Conservation (phyloP, 2,888 invertebrate genomes). For the Polydrusus cervinus region DNA sequence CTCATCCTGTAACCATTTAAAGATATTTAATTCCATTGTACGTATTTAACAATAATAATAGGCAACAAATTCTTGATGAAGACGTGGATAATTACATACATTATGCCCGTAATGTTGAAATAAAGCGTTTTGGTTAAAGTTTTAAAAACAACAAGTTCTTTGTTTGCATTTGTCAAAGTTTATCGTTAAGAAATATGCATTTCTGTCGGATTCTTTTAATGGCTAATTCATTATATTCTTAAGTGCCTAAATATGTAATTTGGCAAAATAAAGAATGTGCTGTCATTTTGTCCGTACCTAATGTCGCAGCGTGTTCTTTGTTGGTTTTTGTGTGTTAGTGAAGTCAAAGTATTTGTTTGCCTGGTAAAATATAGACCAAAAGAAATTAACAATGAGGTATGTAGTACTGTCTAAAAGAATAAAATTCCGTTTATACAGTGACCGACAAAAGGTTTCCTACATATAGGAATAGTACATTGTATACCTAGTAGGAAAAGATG, state of each 20-base stretch:
- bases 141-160: slow-evolving; percentile 43
- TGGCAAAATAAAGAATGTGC: slow-evolving; percentile 46
- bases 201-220: slow-evolving; percentile 45
- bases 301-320: slow-evolving; percentile 20
- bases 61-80: slow-evolving; percentile 15
- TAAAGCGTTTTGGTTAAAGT: slow-evolving; percentile 34
- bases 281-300: slow-evolving; percentile 12
- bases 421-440: too few species aligned
- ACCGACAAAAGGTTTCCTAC: too few species aligned
- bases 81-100: slow-evolving; percentile 21
- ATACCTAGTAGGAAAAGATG: too few species aligned
- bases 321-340: slow-evolving; percentile 26
- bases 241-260: slow-evolving; percentile 46
- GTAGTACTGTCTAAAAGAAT: not conserved
- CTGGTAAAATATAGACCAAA: not conserved
- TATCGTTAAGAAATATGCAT: slow-evolving; percentile 42
- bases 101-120: slow-evolving; percentile 25
- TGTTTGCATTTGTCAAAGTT: slow-evolving; percentile 35
- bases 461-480: too few species aligned
- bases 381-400: not conserved
- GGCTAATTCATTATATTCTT: slow-evolving; percentile 38
- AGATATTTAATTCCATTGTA: slow-evolving; percentile 12
- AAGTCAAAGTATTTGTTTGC: slow-evolving; percentile 1
- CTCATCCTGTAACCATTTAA: not conserved
- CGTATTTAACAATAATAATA: slow-evolving; percentile 31